phyloP scores from a whole-genome alignment of 2,888 invertebrate species.

The Caprella mutica region DNA sequence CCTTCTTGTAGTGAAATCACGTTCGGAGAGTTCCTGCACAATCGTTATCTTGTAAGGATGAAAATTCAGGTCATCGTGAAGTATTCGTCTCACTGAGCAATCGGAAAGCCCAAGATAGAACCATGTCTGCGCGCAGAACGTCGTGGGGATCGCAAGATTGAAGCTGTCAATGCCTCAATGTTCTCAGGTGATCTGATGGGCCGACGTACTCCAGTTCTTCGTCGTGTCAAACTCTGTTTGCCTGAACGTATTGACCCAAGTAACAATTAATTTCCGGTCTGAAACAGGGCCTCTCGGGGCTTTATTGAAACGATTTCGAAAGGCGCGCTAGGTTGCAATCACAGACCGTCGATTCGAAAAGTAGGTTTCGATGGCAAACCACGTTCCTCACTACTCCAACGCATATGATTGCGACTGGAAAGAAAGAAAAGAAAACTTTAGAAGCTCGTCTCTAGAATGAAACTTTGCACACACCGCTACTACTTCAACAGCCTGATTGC shows the following conservation, averaged over 20 bases:
- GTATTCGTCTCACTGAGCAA: not conserved
- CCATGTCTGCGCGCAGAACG: slow-evolving; percentile 36
- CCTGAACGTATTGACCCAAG: slow-evolving; percentile 24
- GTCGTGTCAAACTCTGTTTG: slow-evolving; percentile 33
- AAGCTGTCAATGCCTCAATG: slow-evolving; percentile 35
- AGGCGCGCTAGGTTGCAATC: not conserved
- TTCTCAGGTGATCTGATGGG: slow-evolving; percentile 36
- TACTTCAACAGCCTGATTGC: too few relatives aligned
- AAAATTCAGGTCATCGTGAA: too few relatives aligned
- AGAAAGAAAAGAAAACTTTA: too few relatives aligned
- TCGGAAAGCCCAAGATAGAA: slow-evolving; percentile 33
- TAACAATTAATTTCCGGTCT: slow-evolving; percentile 35
- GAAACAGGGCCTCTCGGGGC: slow-evolving; percentile 35
- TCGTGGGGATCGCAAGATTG: slow-evolving; percentile 20
- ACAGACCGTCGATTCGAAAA: too few relatives aligned
- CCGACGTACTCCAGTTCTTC: slow-evolving; percentile 34
- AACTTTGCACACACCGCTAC: too few relatives aligned
- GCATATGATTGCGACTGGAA: too few relatives aligned
- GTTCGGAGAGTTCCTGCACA: slow-evolving; percentile 37
- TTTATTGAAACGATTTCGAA: slow-evolving; percentile 30
- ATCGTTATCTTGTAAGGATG: slow-evolving; percentile 36
- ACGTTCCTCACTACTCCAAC: too few relatives aligned
- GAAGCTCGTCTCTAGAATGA: too few relatives aligned
- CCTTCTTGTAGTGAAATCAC: too few relatives aligned
- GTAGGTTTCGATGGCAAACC: too few relatives aligned